Evolutionary conservation across 2,888 invertebrate species (phyloP), one percentile per base, ranked within the genome.

Genomic region (Lordiphosa fenestrarum): DNA sequence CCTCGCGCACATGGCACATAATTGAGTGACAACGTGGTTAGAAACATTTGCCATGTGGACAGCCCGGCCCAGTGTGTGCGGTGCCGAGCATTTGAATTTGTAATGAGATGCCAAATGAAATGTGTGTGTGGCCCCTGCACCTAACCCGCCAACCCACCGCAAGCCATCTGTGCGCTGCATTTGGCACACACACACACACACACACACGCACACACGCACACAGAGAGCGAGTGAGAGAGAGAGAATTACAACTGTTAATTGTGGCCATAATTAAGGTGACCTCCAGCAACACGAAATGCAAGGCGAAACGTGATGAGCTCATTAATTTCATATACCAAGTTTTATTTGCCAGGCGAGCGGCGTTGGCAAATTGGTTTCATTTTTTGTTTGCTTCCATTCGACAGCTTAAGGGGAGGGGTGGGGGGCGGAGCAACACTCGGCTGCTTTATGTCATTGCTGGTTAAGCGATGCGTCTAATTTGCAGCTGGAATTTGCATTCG

Each of bases 401-500:
- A n/a, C 9, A 19, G 33, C 50, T 56, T 33, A 49, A 35, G 63
- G 66, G 51, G 58, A 57, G 49, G 57, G 57, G 56, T 35, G 40
- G 44, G 57, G 25, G 39, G 48, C 39, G 57, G 50, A 9, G 10
- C 19, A 35, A 60, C 81, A 69, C 73, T 75, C 83, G 81, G 77
- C 70, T 66, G 84, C 82, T 76, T 77, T 84, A 76, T 77, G 82
- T 77, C 84, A 84, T 81, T 81, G 68, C 82, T 58, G 84, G 84
- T 77, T 81, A 84, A 77, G 77, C 81, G 84, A 77, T 76, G 84
- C 84, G 77, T 84, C 82, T 77, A 84, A 77, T 77, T 77, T 84
- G 84, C 84, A 77, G 84, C 70, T 84, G 84, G 52, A 48, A 42
- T 30, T 23, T 15, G 30, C 49, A 23, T 35, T 19, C 12, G 36